Evolutionary conservation across 2,797 vertebrate species (phyloP), one percentile per base, ranked within the genome.

Genomic region (Oryzias sinensis): DNA sequence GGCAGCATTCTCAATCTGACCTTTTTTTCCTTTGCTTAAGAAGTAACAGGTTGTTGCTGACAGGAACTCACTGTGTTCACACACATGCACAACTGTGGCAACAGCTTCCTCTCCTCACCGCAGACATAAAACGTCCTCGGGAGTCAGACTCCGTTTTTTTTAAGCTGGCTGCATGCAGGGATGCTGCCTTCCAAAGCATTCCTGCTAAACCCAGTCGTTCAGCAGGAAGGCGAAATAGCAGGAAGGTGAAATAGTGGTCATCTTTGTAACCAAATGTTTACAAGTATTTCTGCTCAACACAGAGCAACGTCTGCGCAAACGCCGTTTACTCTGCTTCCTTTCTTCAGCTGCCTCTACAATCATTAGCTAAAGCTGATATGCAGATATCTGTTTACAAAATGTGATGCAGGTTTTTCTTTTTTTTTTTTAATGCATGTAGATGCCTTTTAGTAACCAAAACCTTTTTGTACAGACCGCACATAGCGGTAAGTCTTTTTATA

Each of bases 201-300:
- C 24, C 48, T 42, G 66, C 46, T 11, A 53, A 74, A 29, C 3
- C 20, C 20, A 22, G 20, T 22, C 22, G 18, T 72, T 55, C 43
- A 62, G 52, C n/a, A 37, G n/a, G 47, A 54, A 33, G 43, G 43
- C 17, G 14, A 44, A 3, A 53, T 57, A 62, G 52, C n/a, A 37
- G n/a, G 47, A 54, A 33, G 43, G 43, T 8, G 14, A 44, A 3
- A 53, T 57, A 13, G 8, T 22, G 49, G 56, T 53, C 44, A 56
- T 70, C 43, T 68, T 68, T 52, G 54, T 65, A 51, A 55, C n/a
- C 56, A 59, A 53, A 69, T 77, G 72, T 87, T 86, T 85, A 81
- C 76, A 65, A 60, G 63, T 69, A 57, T 42, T 55, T 70, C 48
- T 74, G 49, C 70, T 74, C 55, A 54, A 52, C 17, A 61, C 17